phyloP scores from a whole-genome alignment of 2,888 invertebrate genomes.

The Synanthedon formicaeformis region DNA sequence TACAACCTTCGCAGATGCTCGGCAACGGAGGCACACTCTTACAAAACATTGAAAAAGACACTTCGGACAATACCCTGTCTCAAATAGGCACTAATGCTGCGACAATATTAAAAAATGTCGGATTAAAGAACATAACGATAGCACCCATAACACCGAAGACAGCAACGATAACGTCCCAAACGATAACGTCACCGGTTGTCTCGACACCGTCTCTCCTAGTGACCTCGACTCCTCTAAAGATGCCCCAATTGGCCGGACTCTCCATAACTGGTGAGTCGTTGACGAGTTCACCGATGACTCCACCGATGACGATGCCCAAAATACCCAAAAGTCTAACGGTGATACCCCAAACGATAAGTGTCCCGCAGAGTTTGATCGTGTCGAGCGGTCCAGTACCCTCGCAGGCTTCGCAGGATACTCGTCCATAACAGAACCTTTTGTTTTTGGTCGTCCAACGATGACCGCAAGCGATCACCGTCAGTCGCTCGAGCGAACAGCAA shows the following conservation, averaged over 20 bases:
- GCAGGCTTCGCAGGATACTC: conserved; percentile 14
- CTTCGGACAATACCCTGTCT: conserved; percentile 27
- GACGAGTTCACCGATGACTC: conserved; percentile 33
- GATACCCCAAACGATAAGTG: conserved; percentile 72
- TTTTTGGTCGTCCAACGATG: conserved; percentile 41
- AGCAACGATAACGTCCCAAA: conserved; percentile 47
- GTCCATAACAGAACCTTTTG: conserved; percentile 54
- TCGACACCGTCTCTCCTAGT: conserved; percentile 37
- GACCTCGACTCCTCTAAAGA: conserved; percentile 36
- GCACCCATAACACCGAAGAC: conserved; percentile 56
- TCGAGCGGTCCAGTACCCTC: conserved; percentile 11
- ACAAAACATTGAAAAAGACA: conserved; percentile 33
- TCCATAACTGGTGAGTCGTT: conserved; percentile 43
- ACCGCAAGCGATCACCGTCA: conserved; percentile 13
- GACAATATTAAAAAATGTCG: conserved; percentile 58
- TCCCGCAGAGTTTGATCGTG: conserved; percentile 14
- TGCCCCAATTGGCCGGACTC: conserved; percentile 42
- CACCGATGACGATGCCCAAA: conserved; percentile 74
- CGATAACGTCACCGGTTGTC: conserved; percentile 23
- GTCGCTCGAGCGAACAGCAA: conserved; percentile 1
- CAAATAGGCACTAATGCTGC: conserved; percentile 47
- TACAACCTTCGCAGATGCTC: conserved; percentile 45
- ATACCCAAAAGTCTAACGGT: conserved; percentile 86
- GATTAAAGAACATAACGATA: conserved; percentile 62
- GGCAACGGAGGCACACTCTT: conserved; percentile 51